A percentile compares a stretch with the other conserved stretches of the same genome.
Evolutionary conservation across 2,888 invertebrate genomes (phyloP).

Genomic region (Ametastegia equiseti): DNA sequence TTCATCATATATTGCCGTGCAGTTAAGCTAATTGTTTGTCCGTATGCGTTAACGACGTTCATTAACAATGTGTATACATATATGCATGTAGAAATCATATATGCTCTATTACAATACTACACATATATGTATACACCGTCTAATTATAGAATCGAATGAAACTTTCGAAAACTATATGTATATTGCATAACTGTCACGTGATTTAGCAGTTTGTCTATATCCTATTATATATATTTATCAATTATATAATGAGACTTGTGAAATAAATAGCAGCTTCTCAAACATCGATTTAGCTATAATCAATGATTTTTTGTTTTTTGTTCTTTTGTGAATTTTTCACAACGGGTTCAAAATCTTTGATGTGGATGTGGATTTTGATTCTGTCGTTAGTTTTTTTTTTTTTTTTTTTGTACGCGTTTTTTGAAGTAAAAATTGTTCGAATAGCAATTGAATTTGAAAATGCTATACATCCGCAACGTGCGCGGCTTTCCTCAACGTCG

Average conservation of each 20-base stretch:
- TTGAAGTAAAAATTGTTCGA: background rate
- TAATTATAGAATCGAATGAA: conserved; percentile 23
- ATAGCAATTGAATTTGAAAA: background rate
- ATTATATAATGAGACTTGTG: too few relatives aligned
- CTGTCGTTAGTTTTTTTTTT: background rate
- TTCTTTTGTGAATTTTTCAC: too few relatives aligned
- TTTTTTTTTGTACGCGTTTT: background rate
- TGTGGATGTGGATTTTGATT: background rate
- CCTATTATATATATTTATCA: background rate
- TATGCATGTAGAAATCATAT: too few relatives aligned
- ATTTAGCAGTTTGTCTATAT: background rate
- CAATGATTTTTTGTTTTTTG: too few relatives aligned
- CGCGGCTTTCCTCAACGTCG: background rate
- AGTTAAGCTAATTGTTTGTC: too few relatives aligned
- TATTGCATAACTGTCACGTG: background rate
- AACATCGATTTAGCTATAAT: too few relatives aligned
- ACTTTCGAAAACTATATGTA: conserved; percentile 4
- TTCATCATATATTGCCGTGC: too few relatives aligned
- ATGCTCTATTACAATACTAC: background rate
- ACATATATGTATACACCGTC: background rate
- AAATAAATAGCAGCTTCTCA: too few relatives aligned
- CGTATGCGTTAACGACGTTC: background rate
- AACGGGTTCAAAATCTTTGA: too few relatives aligned
- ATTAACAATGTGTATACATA: background rate
- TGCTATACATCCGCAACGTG: background rate